Evolutionary conservation across 2,888 invertebrate genomes (phyloP), one percentile per base, ranked within the genome.

Genomic region (Agrilus mali): DNA sequence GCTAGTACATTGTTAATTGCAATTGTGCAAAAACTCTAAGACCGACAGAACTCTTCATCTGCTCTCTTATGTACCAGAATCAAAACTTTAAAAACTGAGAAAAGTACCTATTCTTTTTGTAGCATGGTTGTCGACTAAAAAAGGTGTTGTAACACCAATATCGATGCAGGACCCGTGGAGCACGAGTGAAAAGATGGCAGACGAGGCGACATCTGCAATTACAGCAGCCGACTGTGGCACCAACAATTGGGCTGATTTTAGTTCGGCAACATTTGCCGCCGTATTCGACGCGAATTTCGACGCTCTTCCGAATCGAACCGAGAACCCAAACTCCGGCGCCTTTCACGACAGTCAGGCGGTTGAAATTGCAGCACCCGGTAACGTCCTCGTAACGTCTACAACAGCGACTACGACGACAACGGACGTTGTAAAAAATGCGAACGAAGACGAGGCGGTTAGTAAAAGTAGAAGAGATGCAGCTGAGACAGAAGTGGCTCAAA

Each of bases 231-330:
- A 27, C 10, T 10, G 50, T 12, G 31, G 17, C 14, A 42, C 40
- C 17, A 50, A 48, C 15, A 65, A 63, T 41, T 70, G 70, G 70
- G 70, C 70, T 5, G 65, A 70, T 50, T 70, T 70, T 51, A 66
- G 61, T 51, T 54, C 62, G 4, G 61, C 54, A 4, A 39, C 50
- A 17, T 47, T 49, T n/a, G 51, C 51, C 33, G 53, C 53, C 8
- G 50, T 50, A 7, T 61, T 63, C 47, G 60, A 59, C 8, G 54
- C 57, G n/a, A 52, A 57, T 48, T 56, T 58, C 42, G 49, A 54
- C 8, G 47, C 47, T 10, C 48, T 47, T 7, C 37, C 15, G 13
- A 15, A 27, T 4, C 27, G 27, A 27, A 27, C 27, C 10, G 20
- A 20, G 5, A 20, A 20, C 20, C 7, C 39, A 16, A 40, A 34